These are phyloP conservation scores for Trichacis sp. DNA, from an alignment of 2,888 invertebrate species.

Conservation along the genomic window DNA sequence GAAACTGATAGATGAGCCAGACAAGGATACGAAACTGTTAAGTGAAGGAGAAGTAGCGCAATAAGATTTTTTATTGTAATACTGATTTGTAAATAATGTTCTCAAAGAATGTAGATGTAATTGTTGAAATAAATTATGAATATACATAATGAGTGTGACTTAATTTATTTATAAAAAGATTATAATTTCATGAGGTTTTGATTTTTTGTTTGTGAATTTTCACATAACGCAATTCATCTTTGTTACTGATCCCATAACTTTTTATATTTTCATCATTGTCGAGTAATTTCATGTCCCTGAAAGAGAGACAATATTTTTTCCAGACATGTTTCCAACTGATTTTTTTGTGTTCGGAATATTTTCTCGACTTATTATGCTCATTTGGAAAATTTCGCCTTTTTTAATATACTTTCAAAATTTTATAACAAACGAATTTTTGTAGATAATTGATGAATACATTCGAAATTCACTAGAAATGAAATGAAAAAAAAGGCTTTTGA, in stretches of 20 bases:
- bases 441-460: too few species aligned
- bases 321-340: constrained; percentile 71
- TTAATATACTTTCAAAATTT: too few species aligned
- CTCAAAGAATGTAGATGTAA: not conserved
- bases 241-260: constrained; percentile 60
- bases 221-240: constrained; percentile 52
- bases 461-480: too few species aligned
- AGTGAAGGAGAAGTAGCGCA: too few species aligned
- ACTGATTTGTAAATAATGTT: not conserved
- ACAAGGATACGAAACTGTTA: too few species aligned
- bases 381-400: constrained; percentile 57
- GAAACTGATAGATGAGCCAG: too few species aligned
- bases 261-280: constrained; percentile 58
- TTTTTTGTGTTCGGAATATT: too few species aligned
- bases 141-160: not conserved
- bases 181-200: constrained; percentile 22
- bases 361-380: too few species aligned
- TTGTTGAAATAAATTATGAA: constrained; percentile 3
- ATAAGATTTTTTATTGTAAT: too few species aligned
- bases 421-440: too few species aligned
- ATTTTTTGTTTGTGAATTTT: constrained; percentile 58
- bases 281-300: constrained; percentile 46
- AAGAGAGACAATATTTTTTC: constrained; percentile 60
- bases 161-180: constrained; percentile 5
- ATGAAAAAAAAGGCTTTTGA: too few species aligned